Base-by-base conservation (phyloP, 2,888 invertebrate genomes). In the Sphecodes monilicornis region DNA sequence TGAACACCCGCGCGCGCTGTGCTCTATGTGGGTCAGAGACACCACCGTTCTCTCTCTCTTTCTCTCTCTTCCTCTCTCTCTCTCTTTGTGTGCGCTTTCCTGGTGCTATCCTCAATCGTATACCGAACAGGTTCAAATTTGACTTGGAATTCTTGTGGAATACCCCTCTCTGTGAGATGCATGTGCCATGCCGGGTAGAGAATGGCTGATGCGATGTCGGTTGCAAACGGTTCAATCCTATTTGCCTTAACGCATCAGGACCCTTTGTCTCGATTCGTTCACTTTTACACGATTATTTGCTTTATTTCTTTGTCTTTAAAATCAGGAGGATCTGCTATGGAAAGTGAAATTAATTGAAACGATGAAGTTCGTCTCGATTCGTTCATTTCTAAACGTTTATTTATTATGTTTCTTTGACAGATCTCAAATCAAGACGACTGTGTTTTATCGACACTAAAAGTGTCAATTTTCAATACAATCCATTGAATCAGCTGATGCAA, bases 11-110 rank as follows among this genome's bases (percentile, higher is more conserved):
- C 76, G 32, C 69, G 68, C 82, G 26, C 50, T 18, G 29, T 60
- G 68, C 79, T 66, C 85, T 90, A 90, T 90, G 88, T 90, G 89
- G 90, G 90, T 90, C 90, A 90, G 69, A 85, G 64, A 69, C 78
- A 72, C 79, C 41, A 46, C 80, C 39, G 18, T 64, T 43, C 66
- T 74, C 43, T 66, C 72, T 76, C 79, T 69, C 29, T 54, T 13
- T n/a, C 18, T n/a, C 50, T 13, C 43, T 41, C 18, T n/a, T 57
- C 5, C 60, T 26, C 22, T 26, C 18, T 29, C 8, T 57, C 57
- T 26, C 26, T 57, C 57, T 57, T 60, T 60, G 29, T 60, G 16
- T 16, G 57, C 57, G 2, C 16, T 60, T 29, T 60, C 57, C 26
- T 26, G 29, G 16, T 60, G 29, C 57, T 29, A 60, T 43, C 29